Conservation (phyloP, 2,113 vertebrate genomes). For the Suncus etruscus region DNA sequence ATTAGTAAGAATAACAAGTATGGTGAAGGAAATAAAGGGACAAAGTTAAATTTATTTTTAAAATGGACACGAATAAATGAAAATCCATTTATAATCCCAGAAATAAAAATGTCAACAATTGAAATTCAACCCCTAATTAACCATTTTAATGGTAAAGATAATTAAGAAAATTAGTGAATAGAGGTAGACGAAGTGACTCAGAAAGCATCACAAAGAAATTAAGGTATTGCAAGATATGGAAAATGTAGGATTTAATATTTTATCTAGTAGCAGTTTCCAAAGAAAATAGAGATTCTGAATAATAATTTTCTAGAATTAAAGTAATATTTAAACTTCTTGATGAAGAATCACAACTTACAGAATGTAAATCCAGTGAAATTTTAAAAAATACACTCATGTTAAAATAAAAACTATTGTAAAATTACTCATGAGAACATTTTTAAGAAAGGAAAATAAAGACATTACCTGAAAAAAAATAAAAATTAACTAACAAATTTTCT, state of each 20-base stretch:
- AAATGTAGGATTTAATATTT: not conserved
- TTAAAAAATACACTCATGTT: not conserved
- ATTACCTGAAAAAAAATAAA: conserved; percentile 39
- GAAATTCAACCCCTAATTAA: not conserved
- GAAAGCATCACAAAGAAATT: not conserved
- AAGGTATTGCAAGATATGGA: not conserved
- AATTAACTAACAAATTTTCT: not conserved
- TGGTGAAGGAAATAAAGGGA: not conserved
- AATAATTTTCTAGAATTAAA: conserved; percentile 18
- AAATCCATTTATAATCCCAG: not conserved
- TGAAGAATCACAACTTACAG: not conserved
- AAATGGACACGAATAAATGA: not conserved
- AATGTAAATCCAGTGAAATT: not conserved
- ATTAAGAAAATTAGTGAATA: not conserved
- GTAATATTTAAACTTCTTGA: not conserved
- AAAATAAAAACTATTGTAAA: not conserved
- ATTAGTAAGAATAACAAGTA: not conserved
- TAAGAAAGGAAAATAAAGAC: not conserved
- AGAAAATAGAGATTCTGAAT: not conserved
- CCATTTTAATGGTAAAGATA: not conserved
- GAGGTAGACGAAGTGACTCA: not conserved
- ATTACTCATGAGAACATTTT: conserved; percentile 23
- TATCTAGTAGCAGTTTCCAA: not conserved
- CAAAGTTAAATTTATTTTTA: not conserved
- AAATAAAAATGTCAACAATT: not conserved